phyloP scores from a whole-genome alignment of 2,797 vertebrate species.

The Falco novaeseelandiae region DNA sequence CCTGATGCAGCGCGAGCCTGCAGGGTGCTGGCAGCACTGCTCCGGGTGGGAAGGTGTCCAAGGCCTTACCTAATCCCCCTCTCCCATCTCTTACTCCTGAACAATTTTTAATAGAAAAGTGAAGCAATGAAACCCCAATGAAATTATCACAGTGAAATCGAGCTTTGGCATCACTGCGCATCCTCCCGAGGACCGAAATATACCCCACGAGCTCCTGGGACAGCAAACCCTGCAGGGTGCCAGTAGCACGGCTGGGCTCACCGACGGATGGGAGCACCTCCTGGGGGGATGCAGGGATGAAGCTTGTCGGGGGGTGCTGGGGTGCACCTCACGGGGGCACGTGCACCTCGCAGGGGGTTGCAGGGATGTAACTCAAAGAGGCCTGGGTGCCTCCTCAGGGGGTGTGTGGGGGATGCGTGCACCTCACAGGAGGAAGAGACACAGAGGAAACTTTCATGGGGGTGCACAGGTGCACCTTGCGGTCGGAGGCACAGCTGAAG shows the following conservation, averaged over 20 bases:
- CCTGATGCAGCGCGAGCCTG: rapidly evolving
- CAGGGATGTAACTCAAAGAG: not conserved
- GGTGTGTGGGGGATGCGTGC: not conserved
- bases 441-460: not conserved
- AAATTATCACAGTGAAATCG: not conserved
- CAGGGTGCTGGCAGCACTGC: not conserved
- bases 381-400: not conserved
- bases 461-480: not conserved
- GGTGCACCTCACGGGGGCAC: not conserved
- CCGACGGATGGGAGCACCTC: rapidly evolving
- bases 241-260: not conserved
- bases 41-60: not conserved
- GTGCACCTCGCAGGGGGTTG: not conserved
- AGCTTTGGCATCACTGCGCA: not conserved
- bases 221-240: not conserved
- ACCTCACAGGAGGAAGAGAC: not conserved
- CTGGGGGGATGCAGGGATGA: not conserved
- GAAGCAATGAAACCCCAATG: not conserved
- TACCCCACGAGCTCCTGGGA: rapidly evolving
- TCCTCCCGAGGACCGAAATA: not conserved
- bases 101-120: not conserved
- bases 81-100: not conserved
- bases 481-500: not conserved
- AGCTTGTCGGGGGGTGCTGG: not conserved
- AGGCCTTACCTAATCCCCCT: not conserved